Conservation (phyloP, 2,888 invertebrate genomes). For the Dolomedes plantarius region DNA sequence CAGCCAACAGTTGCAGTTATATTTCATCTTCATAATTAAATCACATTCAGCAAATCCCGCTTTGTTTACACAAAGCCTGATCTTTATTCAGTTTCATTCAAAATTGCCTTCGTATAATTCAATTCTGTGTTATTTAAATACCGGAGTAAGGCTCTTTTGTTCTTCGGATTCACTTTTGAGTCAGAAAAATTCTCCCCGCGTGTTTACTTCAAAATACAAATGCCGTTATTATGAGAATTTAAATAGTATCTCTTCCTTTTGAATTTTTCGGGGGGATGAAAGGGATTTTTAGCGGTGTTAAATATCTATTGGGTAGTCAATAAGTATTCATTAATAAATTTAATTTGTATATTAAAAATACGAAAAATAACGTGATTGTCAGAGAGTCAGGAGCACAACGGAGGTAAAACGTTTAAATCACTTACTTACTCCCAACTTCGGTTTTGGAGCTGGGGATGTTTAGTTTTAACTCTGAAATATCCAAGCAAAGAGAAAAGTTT, state of each 20-base stretch:
- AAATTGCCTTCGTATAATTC: conserved; percentile 1
- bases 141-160: neutral
- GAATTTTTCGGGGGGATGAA: neutral
- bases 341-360: neutral
- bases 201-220: neutral
- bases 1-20: conserved; percentile 3
- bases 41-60: conserved; percentile 11
- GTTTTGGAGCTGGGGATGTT: neutral
- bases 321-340: neutral
- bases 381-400: neutral
- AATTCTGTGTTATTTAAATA: conserved; percentile 3
- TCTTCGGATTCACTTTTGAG: neutral
- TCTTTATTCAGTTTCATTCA: neutral
- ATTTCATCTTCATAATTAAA: neutral
- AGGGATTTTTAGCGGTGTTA: neutral
- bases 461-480: neutral
- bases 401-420: neutral
- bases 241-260: neutral
- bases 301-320: neutral
- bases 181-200: neutral
- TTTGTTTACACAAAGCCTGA: neutral
- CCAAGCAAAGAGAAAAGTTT: neutral
- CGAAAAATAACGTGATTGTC: neutral
- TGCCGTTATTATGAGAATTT: neutral
- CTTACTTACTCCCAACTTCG: neutral